These are phyloP conservation scores for Macrobrachium nipponense DNA, from an alignment of 1,140 invertebrate species.

Conservation along the genomic window DNA sequence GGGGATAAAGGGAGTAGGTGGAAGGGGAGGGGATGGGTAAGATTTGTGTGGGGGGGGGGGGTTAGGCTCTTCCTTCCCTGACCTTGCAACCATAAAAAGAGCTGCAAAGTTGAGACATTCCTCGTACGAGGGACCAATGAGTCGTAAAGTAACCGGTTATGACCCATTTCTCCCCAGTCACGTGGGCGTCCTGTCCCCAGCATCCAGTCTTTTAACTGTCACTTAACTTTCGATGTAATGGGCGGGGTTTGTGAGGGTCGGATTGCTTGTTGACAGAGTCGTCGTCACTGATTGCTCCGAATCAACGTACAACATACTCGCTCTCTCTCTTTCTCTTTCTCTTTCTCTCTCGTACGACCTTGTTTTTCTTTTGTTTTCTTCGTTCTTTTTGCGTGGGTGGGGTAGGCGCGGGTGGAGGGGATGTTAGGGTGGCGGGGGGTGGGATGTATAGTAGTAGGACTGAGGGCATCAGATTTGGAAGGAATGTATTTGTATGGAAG, in stretches of 20 bases:
- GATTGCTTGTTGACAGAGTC: not conserved
- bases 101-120: conserved; percentile 49
- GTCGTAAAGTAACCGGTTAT: conserved; percentile 53
- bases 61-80: not conserved
- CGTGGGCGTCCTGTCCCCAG: conserved; percentile 11
- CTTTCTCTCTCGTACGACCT: not conserved
- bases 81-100: conserved; percentile 53
- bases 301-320: not conserved
- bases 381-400: not conserved
- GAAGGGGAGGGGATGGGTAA: too few relatives aligned
- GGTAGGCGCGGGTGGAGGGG: not conserved
- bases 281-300: not conserved
- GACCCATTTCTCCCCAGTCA: conserved; percentile 50
- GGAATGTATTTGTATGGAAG: too few relatives aligned
- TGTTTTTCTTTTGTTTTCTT: not conserved
- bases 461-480: too few relatives aligned
- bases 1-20: too few relatives aligned
- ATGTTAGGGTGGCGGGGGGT: not conserved
- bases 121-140: conserved; percentile 49
- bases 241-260: too few relatives aligned
- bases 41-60: too few relatives aligned
- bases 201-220: conserved; percentile 34
- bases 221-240: conserved; percentile 13
- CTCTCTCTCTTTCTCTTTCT: not conserved
- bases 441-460: not conserved